Evolutionary conservation across 2,888 invertebrate species (phyloP), one percentile per base, ranked within the genome.

Genomic region (Eustalomyia histrio): DNA sequence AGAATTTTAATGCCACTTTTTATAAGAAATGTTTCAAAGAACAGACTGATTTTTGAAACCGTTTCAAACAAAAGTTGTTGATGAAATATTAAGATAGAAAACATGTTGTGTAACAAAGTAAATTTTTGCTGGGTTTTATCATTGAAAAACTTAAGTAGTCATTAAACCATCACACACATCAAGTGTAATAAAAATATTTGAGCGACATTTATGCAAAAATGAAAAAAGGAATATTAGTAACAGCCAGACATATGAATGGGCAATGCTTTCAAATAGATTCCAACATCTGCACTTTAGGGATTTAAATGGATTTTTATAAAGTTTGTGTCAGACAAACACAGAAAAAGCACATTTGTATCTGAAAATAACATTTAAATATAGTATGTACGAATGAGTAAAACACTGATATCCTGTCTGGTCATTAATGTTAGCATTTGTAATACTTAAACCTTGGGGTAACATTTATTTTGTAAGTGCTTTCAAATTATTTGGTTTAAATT

Each of bases 161-260:
- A 63, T 63, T 63, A 67, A 67, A 60, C 75, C 57, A 55, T 69
- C 39, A 63, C 58, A 82, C 79, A 64, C 83, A 78, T 79, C 79
- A 82, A 85, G 80, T 78, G 87, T 85, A 86, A 88, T 88, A 88
- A 88, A 88, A 87, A 87, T 85, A 87, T 88, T 85, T 86, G 82
- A 86, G 84, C 71, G 85, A 84, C 85, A 86, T 84, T 86, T 86
- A 86, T 86, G 86, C 80, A 76, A 74, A 29, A 84, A 81, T 73
- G 58, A 5, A n/a, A 43, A 65, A 64, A 55, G 33, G 21, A 16
- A 63, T 58, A 10, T 29, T 12, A 33, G 12, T 7, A 50, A 57
- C 14, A 71, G 52, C 29, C 29, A 69, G 58, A 69, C 60, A 35
- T 14, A 60, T 55, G 21, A 43, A 18, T 21, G 39, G 39, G 2